A percentile compares a stretch with the other conserved stretches of the same genome.
phyloP scores from a whole-genome alignment of 2,797 vertebrate genomes.

The Buceros bicornis region DNA sequence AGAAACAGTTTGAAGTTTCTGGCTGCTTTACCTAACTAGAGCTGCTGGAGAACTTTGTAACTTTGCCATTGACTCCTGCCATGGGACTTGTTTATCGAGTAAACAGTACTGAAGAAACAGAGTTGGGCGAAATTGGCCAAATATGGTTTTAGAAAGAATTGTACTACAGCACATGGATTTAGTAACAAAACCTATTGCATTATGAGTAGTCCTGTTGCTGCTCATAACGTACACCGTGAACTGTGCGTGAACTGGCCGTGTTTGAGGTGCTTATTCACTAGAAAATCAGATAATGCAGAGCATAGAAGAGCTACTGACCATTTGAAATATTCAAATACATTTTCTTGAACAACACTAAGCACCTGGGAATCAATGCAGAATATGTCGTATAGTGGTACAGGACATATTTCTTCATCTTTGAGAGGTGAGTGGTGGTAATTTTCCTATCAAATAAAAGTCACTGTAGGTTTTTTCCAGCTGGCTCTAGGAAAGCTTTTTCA shows the following conservation, averaged over 20 bases:
- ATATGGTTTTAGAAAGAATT: neutral
- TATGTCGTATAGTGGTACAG: neutral
- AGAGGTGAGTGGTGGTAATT: neutral
- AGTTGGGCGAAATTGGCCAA: neutral
- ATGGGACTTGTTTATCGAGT: neutral
- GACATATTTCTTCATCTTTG: neutral
- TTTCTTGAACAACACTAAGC: neutral
- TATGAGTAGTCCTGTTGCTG: neutral
- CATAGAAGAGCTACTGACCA: neutral
- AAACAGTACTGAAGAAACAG: neutral
- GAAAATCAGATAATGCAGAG: neutral
- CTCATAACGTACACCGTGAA: neutral
- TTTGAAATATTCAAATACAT: neutral
- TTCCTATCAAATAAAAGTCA: neutral
- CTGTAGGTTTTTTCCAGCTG: neutral
- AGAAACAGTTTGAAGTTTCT: slow-evolving; percentile 43
- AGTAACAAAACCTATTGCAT: neutral
- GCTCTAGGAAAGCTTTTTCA: neutral
- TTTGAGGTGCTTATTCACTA: neutral
- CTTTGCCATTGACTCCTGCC: neutral
- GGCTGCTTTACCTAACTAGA: slow-evolving; percentile 47
- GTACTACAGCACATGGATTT: neutral
- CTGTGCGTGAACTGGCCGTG: neutral
- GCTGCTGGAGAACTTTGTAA: neutral
- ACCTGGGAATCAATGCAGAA: neutral